Base-by-base conservation (phyloP, 2,113 vertebrate genomes). In the Perca flavescens region DNA sequence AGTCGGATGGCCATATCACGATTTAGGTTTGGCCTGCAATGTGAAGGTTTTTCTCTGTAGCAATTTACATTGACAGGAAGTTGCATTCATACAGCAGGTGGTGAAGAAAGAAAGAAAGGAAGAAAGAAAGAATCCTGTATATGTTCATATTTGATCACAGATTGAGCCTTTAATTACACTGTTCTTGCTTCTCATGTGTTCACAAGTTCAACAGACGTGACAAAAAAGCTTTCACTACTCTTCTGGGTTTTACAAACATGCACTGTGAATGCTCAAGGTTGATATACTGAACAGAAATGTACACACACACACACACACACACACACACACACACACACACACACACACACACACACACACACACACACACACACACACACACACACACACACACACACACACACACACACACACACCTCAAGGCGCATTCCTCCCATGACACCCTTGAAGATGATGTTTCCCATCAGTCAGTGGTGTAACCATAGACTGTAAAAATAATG, bases 31-130 rank as follows among this genome's bases (percentile, higher is more conserved):
- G 57, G 43, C 16, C 47, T 25, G 4, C 3, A 40, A 2, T 50
- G 46, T 16, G 70, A 56, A 47, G 57, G 1, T 5, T 73, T 31
- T 47, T 46, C 78, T 36, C 22, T 47, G 69, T 21, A 17, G 64
- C 36, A 36, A 58, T 31, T 52, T 22, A 43, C 43, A 64, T n/a
- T 36, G 5, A 46, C 77, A 79, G 84, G 84, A 84, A 74, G 84
- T 79, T 49, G 50, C 50, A 25, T 1, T 28, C 36, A 49, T 56
- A 34, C 50, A 69, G 49, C 31, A 79, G 8, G 22, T 60, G 50
- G 21, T 17, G 67, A 56, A 47, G 15, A 34, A 34, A 61, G 7
- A 61, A 6, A 58, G 40, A 43, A 43, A 11, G 9, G 2, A 6
- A 58, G 40, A 10, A 40, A 40, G 2, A 40, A 40, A 40, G 40